Evolutionary conservation across 2,888 invertebrate species (phyloP).

Genomic region (Apotomis betuletana): DNA sequence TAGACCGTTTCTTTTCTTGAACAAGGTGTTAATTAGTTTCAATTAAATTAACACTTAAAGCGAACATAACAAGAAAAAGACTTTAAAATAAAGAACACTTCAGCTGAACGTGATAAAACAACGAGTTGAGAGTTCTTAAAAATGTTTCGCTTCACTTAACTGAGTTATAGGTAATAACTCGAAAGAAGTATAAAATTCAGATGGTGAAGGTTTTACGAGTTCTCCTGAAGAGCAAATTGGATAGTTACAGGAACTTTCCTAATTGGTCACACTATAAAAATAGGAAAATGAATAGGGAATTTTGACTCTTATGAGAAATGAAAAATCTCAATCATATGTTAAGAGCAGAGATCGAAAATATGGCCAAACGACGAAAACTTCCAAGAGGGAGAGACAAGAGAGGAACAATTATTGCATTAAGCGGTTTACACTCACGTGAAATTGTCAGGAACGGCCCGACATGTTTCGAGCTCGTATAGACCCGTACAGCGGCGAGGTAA

Average conservation of each 20-base stretch:
- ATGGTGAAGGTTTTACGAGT: background rate
- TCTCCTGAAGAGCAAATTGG: background rate
- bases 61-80: background rate
- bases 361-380: no score
- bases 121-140: conserved; percentile 6
- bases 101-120: conserved; percentile 3
- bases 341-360: background rate
- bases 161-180: conserved; percentile 18
- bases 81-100: conserved; percentile 6
- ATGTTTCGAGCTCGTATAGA: no score
- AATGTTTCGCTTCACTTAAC: conserved; percentile 5
- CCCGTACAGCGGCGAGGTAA: no score
- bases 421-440: no score
- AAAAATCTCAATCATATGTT: background rate
- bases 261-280: conserved; percentile 8
- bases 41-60: background rate
- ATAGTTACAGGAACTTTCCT: conserved; percentile 7
- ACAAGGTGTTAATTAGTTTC: background rate
- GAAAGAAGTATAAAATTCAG: conserved; percentile 11
- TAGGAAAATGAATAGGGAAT: conserved; percentile 1
- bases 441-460: no score
- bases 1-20: background rate
- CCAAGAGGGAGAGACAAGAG: no score
- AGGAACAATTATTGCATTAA: no score
- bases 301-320: background rate